These are phyloP conservation scores for Choloepus didactylus DNA, from an alignment of 2,797 vertebrate genomes.

Conservation along the genomic window DNA sequence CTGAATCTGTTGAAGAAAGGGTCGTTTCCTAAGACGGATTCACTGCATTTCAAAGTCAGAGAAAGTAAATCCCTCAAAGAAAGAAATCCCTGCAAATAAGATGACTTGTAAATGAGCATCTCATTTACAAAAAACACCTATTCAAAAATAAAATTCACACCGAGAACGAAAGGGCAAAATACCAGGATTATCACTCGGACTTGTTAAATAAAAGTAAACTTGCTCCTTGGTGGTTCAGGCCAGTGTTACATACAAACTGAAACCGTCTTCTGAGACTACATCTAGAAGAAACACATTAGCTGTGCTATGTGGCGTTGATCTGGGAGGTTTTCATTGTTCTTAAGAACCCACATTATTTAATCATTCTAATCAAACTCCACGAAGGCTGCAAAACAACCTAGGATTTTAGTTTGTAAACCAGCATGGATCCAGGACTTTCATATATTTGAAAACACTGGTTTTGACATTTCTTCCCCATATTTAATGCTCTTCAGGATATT, in stretches of 20 bases:
- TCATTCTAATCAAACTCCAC: constrained; percentile 69
- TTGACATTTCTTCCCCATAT: neutral
- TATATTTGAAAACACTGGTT: constrained; percentile 13
- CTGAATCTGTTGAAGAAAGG: constrained; percentile 59
- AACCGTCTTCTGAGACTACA: constrained; percentile 87
- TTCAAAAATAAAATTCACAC: constrained; percentile 88
- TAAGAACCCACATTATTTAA: constrained; percentile 78
- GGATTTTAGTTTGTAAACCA: constrained; percentile 63
- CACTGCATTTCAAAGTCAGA: constrained; percentile 80
- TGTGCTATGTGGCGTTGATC: constrained; percentile 74
- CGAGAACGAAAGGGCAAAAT: constrained; percentile 87
- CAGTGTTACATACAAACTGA: constrained; percentile 84
- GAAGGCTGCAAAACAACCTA: constrained; percentile 71
- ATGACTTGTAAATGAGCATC: constrained; percentile 82
- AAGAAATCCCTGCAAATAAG: constrained; percentile 79
- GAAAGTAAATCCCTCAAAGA: constrained; percentile 83
- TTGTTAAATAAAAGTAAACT: constrained; percentile 88
- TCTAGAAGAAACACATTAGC: constrained; percentile 83
- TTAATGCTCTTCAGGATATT: constrained; percentile 55
- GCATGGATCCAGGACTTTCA: constrained; percentile 15
- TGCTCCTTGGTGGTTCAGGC: constrained; percentile 83
- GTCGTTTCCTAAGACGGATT: constrained; percentile 59
- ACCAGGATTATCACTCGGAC: constrained; percentile 84
- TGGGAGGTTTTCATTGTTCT: constrained; percentile 81
- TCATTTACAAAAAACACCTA: constrained; percentile 83